These are phyloP conservation scores for Pollenia griseotomentosa DNA, from an alignment of 2,888 invertebrate species.

Conservation along the genomic window DNA sequence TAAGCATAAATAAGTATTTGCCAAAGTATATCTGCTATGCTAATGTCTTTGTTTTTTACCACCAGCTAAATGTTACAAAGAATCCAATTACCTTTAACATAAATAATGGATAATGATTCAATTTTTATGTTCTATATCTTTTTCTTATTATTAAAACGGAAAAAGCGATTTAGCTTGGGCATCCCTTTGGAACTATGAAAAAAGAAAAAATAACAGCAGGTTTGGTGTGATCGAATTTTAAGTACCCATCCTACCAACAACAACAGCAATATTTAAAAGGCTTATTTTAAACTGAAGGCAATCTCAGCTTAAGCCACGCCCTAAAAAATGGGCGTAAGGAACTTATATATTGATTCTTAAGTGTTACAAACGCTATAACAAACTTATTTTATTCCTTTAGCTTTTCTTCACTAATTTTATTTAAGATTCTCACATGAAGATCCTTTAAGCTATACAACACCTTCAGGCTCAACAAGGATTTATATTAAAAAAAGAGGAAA, in stretches of 20 bases:
- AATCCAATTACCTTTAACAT: slow-evolving; percentile 6
- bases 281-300: no score
- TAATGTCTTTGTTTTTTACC: not conserved
- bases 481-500: not conserved
- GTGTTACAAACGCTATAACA: no score
- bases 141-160: slow-evolving; percentile 8
- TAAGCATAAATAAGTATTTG: not conserved
- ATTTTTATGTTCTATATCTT: slow-evolving; percentile 3
- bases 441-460: slow-evolving; percentile 19
- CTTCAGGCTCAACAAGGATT: slow-evolving; percentile 24
- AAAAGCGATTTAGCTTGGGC: not conserved
- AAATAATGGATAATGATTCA: slow-evolving; percentile 41
- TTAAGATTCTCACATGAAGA: not conserved
- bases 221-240: no score
- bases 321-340: no score
- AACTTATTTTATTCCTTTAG: no score
- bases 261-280: no score
- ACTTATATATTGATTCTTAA: no score
- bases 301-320: no score
- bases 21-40: not conserved
- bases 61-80: not conserved
- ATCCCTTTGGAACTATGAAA: not conserved
- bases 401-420: no score
- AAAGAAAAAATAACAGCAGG: no score
- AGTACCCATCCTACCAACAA: no score